These are phyloP conservation scores for Branchipolynoe longqiensis DNA, from an alignment of 2,888 invertebrate species.

Conservation along the genomic window DNA sequence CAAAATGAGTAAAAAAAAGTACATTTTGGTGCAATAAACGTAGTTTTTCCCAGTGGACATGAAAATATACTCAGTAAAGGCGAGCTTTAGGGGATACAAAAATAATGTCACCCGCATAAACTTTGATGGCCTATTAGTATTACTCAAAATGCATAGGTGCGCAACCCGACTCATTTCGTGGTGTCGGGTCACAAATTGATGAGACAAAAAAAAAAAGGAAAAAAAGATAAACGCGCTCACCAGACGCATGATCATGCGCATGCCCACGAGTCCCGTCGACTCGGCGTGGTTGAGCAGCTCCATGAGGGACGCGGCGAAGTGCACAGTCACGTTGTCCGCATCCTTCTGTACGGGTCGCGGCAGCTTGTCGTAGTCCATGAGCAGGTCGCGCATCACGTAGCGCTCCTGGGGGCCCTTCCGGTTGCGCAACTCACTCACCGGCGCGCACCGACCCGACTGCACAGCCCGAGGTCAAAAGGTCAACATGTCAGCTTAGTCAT, in stretches of 20 bases:
- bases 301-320: slow-evolving; percentile 45
- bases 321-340: slow-evolving; percentile 42
- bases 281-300: slow-evolving; percentile 47
- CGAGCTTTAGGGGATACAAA: too few species aligned
- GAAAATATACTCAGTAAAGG: too few species aligned
- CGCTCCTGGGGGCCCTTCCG: slow-evolving; percentile 23
- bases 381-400: slow-evolving; percentile 20
- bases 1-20: too few species aligned
- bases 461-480: too few species aligned
- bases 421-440: neutral
- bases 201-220: too few species aligned
- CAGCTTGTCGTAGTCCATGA: slow-evolving; percentile 21
- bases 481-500: too few species aligned
- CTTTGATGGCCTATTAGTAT: too few species aligned
- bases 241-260: slow-evolving; percentile 46
- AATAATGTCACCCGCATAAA: too few species aligned
- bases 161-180: too few species aligned
- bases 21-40: too few species aligned
- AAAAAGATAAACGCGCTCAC: neutral
- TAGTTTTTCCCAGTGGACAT: too few species aligned
- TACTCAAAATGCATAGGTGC: too few species aligned
- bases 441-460: slow-evolving; percentile 35
- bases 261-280: slow-evolving; percentile 26
- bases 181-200: slow-evolving; percentile 50
- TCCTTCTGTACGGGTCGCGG: slow-evolving; percentile 40